A percentile compares a stretch with the other conserved stretches of the same genome.
Conservation (phyloP, 2,113 vertebrate species). For the Psephotus haematonotus region DNA sequence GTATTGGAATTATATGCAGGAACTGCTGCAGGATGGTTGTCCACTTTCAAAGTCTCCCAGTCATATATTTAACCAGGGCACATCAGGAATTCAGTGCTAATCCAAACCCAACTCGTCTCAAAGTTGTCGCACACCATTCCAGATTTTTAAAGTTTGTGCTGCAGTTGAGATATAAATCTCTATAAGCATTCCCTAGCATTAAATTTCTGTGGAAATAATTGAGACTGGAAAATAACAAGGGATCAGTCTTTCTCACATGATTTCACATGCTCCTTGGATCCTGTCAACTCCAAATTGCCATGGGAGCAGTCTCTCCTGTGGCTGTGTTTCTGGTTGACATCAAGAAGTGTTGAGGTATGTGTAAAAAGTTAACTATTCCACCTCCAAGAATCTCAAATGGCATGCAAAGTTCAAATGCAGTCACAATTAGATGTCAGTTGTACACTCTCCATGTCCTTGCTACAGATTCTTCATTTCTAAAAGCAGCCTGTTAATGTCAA, state of each 20-base stretch:
- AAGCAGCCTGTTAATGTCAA: constrained; percentile 62
- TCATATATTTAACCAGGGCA: neutral
- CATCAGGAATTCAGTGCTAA: neutral
- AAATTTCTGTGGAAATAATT: neutral
- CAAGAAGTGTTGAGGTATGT: constrained; percentile 3
- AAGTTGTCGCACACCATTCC: neutral
- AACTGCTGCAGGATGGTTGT: neutral
- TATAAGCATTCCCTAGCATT: neutral
- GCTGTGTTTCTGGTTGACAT: constrained; percentile 14
- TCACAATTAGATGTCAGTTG: neutral
- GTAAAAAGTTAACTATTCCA: neutral
- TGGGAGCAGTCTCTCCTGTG: neutral
- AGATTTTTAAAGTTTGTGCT: neutral
- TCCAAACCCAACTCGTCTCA: neutral
- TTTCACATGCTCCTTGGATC: neutral
- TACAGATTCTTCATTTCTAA: constrained; percentile 45
- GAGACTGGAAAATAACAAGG: neutral
- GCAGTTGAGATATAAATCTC: neutral
- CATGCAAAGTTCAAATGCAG: neutral
- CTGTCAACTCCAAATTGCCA: neutral
- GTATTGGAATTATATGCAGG: neutral
- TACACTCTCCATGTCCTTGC: neutral
- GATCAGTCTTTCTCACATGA: neutral
- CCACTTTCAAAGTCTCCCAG: neutral
- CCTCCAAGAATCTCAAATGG: neutral